phyloP scores from a whole-genome alignment of 2,113 vertebrate genomes.

The Serinus canaria region DNA sequence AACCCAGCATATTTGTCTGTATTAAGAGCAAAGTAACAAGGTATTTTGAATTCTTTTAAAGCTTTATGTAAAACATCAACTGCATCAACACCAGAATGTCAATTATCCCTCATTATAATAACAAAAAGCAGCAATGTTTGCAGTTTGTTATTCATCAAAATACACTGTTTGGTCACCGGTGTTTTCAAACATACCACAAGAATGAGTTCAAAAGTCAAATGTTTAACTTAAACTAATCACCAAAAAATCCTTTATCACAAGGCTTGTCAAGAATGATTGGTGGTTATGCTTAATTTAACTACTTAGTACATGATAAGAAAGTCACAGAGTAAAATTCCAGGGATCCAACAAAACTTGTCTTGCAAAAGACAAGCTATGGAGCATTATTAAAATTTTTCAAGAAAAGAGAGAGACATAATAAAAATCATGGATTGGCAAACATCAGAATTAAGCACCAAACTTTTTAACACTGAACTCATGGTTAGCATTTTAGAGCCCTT shows the following conservation, averaged over 20 bases:
- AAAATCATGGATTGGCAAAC: background rate
- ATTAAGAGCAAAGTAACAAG: constrained; percentile 12
- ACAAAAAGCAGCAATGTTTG: constrained; percentile 51
- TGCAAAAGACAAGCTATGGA: background rate
- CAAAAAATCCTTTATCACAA: constrained; percentile 38
- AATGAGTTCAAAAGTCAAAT: constrained; percentile 60
- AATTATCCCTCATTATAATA: constrained; percentile 45
- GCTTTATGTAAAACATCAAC: constrained; percentile 34
- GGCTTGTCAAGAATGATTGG: constrained; percentile 21
- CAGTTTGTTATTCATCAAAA: constrained; percentile 31
- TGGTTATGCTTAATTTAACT: constrained; percentile 38
- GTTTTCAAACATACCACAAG: constrained; percentile 52
- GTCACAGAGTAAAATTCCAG: background rate
- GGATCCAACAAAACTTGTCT: background rate
- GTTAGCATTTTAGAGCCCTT: background rate
- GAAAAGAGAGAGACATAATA: background rate
- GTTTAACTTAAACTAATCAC: constrained; percentile 33
- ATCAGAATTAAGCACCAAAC: background rate
- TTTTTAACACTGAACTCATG: background rate
- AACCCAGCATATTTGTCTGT: background rate
- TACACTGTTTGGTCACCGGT: constrained; percentile 12
- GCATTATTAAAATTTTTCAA: background rate
- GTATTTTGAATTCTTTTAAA: constrained; percentile 29
- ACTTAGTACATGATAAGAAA: background rate
- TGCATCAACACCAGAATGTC: constrained; percentile 9